phyloP scores from a whole-genome alignment of 2,888 invertebrate genomes.

The Drosophila meridiana region DNA sequence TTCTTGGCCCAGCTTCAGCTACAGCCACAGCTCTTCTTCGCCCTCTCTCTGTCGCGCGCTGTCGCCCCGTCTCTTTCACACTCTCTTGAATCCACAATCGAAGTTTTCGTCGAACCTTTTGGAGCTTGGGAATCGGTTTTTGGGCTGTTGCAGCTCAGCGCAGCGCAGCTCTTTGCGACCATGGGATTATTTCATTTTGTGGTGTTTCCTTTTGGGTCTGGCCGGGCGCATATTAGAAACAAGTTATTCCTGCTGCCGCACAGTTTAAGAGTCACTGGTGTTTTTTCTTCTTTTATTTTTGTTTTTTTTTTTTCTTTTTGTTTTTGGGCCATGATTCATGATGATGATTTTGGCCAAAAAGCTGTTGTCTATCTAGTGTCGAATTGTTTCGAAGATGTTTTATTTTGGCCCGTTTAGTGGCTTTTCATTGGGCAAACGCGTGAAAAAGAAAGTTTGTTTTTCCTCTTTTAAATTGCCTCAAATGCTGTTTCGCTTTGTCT shows the following conservation, averaged over 20 bases:
- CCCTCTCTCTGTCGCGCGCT: slow-evolving; percentile 15
- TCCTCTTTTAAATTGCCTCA: slow-evolving; percentile 48
- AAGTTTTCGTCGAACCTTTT: slow-evolving; percentile 80
- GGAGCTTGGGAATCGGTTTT: slow-evolving; percentile 81
- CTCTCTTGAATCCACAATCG: slow-evolving; percentile 60
- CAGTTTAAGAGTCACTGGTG: slow-evolving; percentile 61
- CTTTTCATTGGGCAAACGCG: slow-evolving; percentile 68
- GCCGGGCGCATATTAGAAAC: slow-evolving; percentile 73
- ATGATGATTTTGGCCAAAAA: slow-evolving; percentile 53
- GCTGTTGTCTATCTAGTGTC: slow-evolving; percentile 28
- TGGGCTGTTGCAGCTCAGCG: slow-evolving; percentile 59
- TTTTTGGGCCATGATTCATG: slow-evolving; percentile 67
- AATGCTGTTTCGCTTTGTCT: slow-evolving; percentile 42
- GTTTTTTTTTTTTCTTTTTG: neutral
- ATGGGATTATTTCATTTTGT: slow-evolving; percentile 83
- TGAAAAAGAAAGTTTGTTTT: slow-evolving; percentile 74
- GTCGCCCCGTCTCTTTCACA: slow-evolving; percentile 7
- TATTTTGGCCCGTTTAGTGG: slow-evolving; percentile 33
- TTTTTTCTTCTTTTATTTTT: slow-evolving; percentile 19
- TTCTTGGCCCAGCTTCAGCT: slow-evolving; percentile 67
- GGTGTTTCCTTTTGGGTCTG: slow-evolving; percentile 76
- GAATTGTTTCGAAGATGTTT: slow-evolving; percentile 33
- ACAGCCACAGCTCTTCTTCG: slow-evolving; percentile 37
- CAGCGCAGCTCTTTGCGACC: slow-evolving; percentile 61
- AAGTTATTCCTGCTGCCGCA: slow-evolving; percentile 75